Evolutionary conservation across 2,888 invertebrate species (phyloP).

Genomic region (Seladonia tumulorum): DNA sequence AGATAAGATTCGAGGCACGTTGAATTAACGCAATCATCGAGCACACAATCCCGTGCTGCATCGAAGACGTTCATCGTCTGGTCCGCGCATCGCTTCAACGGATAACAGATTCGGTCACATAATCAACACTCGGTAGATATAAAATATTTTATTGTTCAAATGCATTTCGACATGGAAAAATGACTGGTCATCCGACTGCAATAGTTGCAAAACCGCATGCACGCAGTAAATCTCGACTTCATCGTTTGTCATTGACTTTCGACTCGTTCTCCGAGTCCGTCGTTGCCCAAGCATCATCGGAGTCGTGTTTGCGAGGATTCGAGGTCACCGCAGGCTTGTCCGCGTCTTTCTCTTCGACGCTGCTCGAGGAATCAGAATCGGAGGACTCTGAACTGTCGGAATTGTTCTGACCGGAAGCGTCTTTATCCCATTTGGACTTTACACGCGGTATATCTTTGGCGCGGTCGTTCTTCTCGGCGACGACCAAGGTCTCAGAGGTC

Average conservation of each 20-base stretch:
- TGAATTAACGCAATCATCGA: not conserved
- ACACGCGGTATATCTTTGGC: not conserved
- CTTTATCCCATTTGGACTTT: conserved; percentile 52
- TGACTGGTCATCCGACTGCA: not conserved
- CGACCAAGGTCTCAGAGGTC: not conserved
- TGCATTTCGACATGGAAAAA: conserved; percentile 7
- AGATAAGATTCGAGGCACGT: not conserved
- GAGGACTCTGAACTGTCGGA: conserved; percentile 27
- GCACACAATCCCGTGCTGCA: not conserved
- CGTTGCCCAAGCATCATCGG: conserved; percentile 53
- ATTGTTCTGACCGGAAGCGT: conserved; percentile 32
- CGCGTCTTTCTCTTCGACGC: not conserved
- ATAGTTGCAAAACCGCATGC: not conserved
- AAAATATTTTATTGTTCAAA: conserved; percentile 47
- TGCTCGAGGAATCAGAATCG: conserved; percentile 54
- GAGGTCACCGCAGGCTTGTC: not conserved
- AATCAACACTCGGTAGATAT: conserved; percentile 3
- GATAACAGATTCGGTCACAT: not conserved
- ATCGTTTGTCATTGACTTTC: not conserved
- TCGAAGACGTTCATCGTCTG: not conserved
- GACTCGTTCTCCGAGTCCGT: conserved; percentile 56
- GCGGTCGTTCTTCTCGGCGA: not conserved
- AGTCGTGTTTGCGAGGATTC: not conserved
- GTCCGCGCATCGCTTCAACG: not conserved
- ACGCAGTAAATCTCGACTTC: not conserved